Base-by-base conservation (phyloP, 2,888 invertebrate genomes). In the Rugalucina vietnamica region DNA sequence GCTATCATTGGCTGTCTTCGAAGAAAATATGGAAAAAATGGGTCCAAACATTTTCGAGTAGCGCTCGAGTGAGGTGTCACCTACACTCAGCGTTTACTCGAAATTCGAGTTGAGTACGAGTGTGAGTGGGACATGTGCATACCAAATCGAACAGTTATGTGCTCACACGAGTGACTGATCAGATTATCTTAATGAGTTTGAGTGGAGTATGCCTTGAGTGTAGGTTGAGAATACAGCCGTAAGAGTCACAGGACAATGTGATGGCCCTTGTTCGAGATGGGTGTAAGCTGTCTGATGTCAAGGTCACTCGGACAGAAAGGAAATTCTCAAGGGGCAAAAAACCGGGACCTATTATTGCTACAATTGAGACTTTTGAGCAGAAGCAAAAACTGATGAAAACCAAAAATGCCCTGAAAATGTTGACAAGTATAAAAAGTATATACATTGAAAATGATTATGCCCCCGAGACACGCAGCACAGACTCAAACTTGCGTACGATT, bases 401-500 rank as follows among this genome's bases (percentile, higher is more conserved):
- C 69, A 70, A 70, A 70, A 70, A 4, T 70, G 4, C 4, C 21
- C 36, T 14, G 36, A 70, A 70, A 70, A 70, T 24, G 14, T 60
- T 27, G 24, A 3, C 8, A 70, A 70, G 4, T n/a, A n/a, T 36
- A 70, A 69, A 32, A 36, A 18, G 69, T 70, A 5, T 60, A 29
- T 70, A 37, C 39, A 70, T 70, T 70, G 70, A 70, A 37, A 70
- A 70, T 39, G 70, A 70, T 36, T 34, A 70, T 39, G 34, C 70
- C 4, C 70, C 70, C 1, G 70, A 70, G 21, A 70, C 24, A 37
- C 36, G 70, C 39, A 70, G 36, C 32, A 70, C 70, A 10, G 70
- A 70, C 21, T 34, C 70, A 39, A 70, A 80, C 43, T 74, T 74
- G 21, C 74, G 74, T 12, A 39, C 49, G 39, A 57, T 81, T 18